These are phyloP conservation scores for Achroia grisella DNA, from an alignment of 1,140 invertebrate species.

Conservation along the genomic window DNA sequence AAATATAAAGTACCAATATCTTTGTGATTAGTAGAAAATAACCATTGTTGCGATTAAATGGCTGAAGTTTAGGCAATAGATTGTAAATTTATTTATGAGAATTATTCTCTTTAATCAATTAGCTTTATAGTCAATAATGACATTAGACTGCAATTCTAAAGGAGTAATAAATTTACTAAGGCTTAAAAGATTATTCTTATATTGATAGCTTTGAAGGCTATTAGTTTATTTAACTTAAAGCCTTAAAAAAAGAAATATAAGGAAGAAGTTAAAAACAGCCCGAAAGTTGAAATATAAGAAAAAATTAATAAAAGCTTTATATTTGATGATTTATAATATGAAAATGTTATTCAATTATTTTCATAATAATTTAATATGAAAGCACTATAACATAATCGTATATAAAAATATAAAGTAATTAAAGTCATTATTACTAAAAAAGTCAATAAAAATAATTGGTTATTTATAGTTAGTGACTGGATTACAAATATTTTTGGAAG, in stretches of 20 bases:
- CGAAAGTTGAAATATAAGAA: slow-evolving; percentile 45
- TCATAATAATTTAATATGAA: slow-evolving; percentile 56
- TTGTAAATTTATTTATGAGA: slow-evolving; percentile 75
- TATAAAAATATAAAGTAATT: slow-evolving; percentile 67
- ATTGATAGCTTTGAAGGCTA: slow-evolving; percentile 76
- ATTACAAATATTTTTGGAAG: slow-evolving; percentile 72
- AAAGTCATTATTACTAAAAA: slow-evolving; percentile 63
- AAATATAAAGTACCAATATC: slow-evolving; percentile 86
- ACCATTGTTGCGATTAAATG: slow-evolving; percentile 68
- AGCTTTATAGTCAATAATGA: slow-evolving; percentile 68
- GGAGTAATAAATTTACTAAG: slow-evolving; percentile 59
- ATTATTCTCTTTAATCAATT: slow-evolving; percentile 62
- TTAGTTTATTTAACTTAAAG: slow-evolving; percentile 76
- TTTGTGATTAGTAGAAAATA: slow-evolving; percentile 84
- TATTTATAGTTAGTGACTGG: slow-evolving; percentile 56
- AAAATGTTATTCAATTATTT: slow-evolving; percentile 49
- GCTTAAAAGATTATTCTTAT: slow-evolving; percentile 65
- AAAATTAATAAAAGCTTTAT: slow-evolving; percentile 42
- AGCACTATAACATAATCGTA: slow-evolving; percentile 52
- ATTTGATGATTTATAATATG: slow-evolving; percentile 48
- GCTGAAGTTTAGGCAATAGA: slow-evolving; percentile 60
- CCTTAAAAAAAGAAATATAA: slow-evolving; percentile 42
- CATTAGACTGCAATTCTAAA: slow-evolving; percentile 75
- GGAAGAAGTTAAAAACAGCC: slow-evolving; percentile 41
- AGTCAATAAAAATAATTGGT: slow-evolving; percentile 46